Conservation (phyloP, 2,888 invertebrate species). For the Phragmatobia fuliginosa region DNA sequence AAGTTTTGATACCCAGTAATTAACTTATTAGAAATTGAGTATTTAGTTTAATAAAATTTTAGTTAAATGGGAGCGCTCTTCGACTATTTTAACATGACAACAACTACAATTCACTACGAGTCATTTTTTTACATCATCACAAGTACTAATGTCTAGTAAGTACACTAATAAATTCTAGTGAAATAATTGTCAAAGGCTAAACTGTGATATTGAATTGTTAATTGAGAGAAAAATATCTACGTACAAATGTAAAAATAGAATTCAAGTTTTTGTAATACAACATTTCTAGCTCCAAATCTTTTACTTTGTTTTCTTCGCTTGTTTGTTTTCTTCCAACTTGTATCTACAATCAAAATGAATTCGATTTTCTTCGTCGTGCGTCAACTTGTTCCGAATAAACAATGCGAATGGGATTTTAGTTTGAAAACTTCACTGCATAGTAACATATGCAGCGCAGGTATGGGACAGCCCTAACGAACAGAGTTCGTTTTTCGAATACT, state of each 20-base stretch:
- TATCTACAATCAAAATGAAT: slow-evolving; percentile 79
- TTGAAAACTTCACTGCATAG: slow-evolving; percentile 67
- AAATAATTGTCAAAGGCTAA: no score
- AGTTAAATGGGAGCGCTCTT: no score
- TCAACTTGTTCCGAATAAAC: slow-evolving; percentile 82
- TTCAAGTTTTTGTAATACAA: neutral
- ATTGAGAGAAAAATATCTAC: no score
- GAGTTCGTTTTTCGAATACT: slow-evolving; percentile 77
- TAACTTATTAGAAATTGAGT: no score
- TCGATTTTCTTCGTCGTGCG: slow-evolving; percentile 78
- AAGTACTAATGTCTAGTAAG: no score
- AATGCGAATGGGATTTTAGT: slow-evolving; percentile 75
- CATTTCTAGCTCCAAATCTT: neutral
- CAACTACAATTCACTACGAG: no score
- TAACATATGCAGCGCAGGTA: slow-evolving; percentile 86
- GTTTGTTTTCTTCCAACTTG: slow-evolving; percentile 67
- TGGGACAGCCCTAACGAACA: slow-evolving; percentile 80
- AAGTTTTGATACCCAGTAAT: no score
- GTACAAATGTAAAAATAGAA: neutral
- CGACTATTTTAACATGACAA: no score
- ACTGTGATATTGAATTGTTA: no score
- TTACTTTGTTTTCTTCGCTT: slow-evolving; percentile 21
- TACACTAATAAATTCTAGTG: no score
- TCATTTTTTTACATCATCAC: no score
- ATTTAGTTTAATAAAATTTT: no score